Percentiles rank a stretch among this genome's conserved stretches.
phyloP scores from a whole-genome alignment of 1,140 invertebrate genomes.

The Procambarus clarkii region DNA sequence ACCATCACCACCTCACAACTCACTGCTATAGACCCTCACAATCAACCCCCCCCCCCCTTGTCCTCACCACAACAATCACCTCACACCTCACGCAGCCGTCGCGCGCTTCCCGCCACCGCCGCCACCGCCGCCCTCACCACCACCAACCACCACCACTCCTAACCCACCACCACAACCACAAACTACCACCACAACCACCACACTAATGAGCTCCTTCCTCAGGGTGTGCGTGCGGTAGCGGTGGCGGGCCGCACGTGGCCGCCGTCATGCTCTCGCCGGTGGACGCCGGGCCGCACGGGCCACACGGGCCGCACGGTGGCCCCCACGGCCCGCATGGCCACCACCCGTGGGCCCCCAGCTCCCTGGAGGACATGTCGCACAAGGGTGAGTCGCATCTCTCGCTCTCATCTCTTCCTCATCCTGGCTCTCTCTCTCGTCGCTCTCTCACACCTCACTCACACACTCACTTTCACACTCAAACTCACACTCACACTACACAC shows the following conservation, averaged over 20 bases:
- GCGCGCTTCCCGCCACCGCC: slow-evolving; percentile 11
- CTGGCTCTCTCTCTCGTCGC: not conserved
- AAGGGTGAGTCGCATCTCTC: slow-evolving; percentile 47
- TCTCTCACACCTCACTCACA: not conserved
- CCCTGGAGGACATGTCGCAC: slow-evolving; percentile 56
- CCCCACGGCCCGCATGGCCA: slow-evolving; percentile 52
- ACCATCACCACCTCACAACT: not conserved
- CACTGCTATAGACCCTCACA: not conserved
- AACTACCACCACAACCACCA: slow-evolving; percentile 19
- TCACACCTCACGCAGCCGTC: no score
- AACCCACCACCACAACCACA: not conserved
- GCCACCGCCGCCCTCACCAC: slow-evolving; percentile 5
- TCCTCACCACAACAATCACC: not conserved
- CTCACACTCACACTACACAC: no score
- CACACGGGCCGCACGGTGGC: slow-evolving; percentile 40
- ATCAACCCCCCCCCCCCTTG: not conserved
- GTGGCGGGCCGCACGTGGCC: slow-evolving; percentile 51
- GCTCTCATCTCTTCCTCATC: not conserved
- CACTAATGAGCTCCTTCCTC: slow-evolving; percentile 38
- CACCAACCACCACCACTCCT: not conserved
- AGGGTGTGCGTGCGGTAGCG: slow-evolving; percentile 61
- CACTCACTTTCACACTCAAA: no score
- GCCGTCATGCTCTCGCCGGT: slow-evolving; percentile 56
- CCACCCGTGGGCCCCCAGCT: slow-evolving; percentile 47
- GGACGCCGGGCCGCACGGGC: slow-evolving; percentile 51